Conservation (phyloP, 2,888 invertebrate genomes). For the Microplitis manilae region DNA sequence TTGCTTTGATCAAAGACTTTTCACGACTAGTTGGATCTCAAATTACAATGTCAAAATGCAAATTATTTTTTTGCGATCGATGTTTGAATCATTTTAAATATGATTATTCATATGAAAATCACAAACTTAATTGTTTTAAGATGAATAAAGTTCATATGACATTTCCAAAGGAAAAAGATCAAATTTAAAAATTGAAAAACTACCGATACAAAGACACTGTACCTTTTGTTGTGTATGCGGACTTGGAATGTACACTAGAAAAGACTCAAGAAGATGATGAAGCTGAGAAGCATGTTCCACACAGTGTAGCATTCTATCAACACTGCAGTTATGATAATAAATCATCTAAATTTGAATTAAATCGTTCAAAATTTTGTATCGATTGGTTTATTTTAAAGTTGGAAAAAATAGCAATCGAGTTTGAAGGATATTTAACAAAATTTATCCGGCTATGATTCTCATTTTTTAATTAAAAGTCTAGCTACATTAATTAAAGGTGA, state of each 20-base stretch:
- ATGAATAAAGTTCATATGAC: slow-evolving; percentile 16
- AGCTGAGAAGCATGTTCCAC: too few relatives aligned
- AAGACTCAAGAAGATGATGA: neutral
- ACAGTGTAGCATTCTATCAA: too few relatives aligned
- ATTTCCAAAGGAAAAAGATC: slow-evolving; percentile 18
- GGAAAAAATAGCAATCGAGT: neutral
- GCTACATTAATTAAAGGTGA: slow-evolving; percentile 46
- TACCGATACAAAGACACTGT: slow-evolving; percentile 37
- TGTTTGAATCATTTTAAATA: neutral
- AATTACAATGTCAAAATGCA: neutral
- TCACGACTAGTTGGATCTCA: neutral
- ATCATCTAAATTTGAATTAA: too few relatives aligned
- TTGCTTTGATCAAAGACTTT: neutral
- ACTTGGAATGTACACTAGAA: slow-evolving; percentile 42
- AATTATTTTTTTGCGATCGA: neutral
- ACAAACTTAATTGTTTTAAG: neutral
- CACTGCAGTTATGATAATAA: too few relatives aligned
- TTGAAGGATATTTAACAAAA: slow-evolving; percentile 46
- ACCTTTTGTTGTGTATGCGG: slow-evolving; percentile 45
- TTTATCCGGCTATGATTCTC: slow-evolving; percentile 56
- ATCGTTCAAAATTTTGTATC: neutral
- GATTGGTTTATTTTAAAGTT: slow-evolving; percentile 32
- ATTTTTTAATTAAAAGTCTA: slow-evolving; percentile 54
- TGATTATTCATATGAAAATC: neutral
- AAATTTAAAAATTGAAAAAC: slow-evolving; percentile 44